Base-by-base conservation (phyloP, 1,140 invertebrate genomes). In the Mya arenaria region DNA sequence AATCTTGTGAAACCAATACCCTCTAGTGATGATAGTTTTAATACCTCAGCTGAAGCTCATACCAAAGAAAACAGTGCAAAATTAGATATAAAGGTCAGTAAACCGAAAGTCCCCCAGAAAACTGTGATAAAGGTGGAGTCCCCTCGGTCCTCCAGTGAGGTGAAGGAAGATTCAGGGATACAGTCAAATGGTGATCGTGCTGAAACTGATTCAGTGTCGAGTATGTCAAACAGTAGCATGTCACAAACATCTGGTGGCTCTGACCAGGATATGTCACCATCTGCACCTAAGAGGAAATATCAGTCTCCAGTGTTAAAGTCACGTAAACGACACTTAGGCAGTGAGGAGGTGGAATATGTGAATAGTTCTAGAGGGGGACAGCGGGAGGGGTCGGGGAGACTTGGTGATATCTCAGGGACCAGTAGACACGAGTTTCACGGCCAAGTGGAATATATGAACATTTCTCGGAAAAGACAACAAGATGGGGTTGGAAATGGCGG, bases 401-500 rank as follows among this genome's bases (percentile, higher is more conserved):
- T 52, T 52, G 19, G 48, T 52, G 25, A 1, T n/a, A n/a, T 52
- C 25, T n/a, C n/a, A n/a, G n/a, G n/a, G 48, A 52, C 48, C 25
- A 1, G 48, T 52, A 2, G 8, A 10, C 34, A 28, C 1, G 6
- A 8, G n/a, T 41, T 39, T 34, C 5, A 17, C 23, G 58, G 63
- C 2, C 56, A 28, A 36, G 60, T 65, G 15, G 73, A 75, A 28
- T 75, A 80, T 56, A 68, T 80, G 37, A 80, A 80, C 34, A 80
- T 44, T 71, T 60, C 60, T n/a, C 44, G 41, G 56, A 65, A 55
- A 4, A 80, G 65, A 28, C 36, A 68, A n/a, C 55, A 63, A 63
- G 72, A 56, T 13, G 83, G 77, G 41, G n/a, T 66, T 60, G 82
- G 65, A 6, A 75, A 17, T 62, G 80, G 84, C 15, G 88, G 89